phyloP scores from a whole-genome alignment of 2,113 vertebrate species.

The Mustela nigripes region DNA sequence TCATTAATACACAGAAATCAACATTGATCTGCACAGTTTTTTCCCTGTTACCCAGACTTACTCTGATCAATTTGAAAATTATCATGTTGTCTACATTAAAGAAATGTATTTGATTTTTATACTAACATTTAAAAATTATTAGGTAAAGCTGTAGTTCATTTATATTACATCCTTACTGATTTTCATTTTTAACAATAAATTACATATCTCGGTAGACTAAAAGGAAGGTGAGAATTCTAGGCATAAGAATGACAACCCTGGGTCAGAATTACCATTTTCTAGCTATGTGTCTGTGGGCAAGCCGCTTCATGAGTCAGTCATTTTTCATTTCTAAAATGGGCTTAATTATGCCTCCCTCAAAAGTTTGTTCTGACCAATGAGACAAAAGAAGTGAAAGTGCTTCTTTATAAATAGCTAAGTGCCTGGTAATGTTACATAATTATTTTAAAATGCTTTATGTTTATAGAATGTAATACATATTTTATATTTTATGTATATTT shows the following conservation, averaged over 20 bases:
- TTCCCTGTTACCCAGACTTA: neutral
- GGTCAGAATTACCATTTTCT: neutral
- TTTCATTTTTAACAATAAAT: neutral
- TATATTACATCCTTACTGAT: neutral
- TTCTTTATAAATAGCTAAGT: neutral
- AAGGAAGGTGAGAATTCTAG: neutral
- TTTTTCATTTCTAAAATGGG: neutral
- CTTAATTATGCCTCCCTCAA: neutral
- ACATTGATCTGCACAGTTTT: neutral
- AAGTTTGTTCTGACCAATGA: neutral
- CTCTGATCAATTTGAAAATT: neutral
- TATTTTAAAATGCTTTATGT: neutral
- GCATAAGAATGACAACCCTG: neutral
- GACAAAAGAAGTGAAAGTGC: neutral
- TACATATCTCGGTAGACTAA: neutral
- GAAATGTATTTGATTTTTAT: neutral
- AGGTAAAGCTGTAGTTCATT: neutral
- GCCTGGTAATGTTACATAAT: neutral
- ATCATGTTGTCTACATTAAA: neutral
- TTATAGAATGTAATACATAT: neutral
- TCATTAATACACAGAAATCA: neutral
- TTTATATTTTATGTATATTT: neutral
- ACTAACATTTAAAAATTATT: neutral
- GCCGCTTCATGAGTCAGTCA: neutral
- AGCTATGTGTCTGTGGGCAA: neutral